Base-by-base conservation (phyloP, 2,888 invertebrate species). In the Sycophila texana region DNA sequence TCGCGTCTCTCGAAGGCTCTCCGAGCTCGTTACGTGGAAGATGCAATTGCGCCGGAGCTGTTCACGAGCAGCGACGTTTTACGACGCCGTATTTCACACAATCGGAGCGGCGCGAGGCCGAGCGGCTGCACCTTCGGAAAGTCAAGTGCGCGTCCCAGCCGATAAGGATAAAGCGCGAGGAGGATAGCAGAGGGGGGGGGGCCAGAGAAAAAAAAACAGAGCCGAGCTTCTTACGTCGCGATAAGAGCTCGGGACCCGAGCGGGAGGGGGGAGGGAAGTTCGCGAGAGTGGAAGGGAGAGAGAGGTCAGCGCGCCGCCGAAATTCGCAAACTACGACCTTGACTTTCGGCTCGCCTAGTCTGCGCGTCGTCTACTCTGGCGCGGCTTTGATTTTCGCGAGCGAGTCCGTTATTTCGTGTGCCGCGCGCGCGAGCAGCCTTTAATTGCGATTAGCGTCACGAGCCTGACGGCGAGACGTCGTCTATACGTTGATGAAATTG, bases 321-420 rank as follows among this genome's bases (percentile, higher is more conserved):
- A 71, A 71, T 60, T 71, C 58, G 71, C 71, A 47, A 71, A 39
- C 58, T 20, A 18, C 68, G 71, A 71, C 71, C 71, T 71, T 71
- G 71, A 71, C 71, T 58, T 71, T 71, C 60, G 57, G 30, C 68
- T 67, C n/a, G 26, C 12, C 51, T 67, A 67, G 67, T 20, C 67
- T 53, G 53, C 68, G 68, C 68, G 55, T 26, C 68, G 55, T 26
- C 68, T n/a, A n/a, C 39, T n/a, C 39, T n/a, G n/a, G n/a, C 30
- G 53, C 55, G 26, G 12, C 55, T 55, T 51, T 55, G 30, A 68
- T 68, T 68, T 68, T 63, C 63, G 63, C 39, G 16, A 51, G 10
- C 16, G 58, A 49, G n/a, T 4, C 14, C 20, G 22, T n/a, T 58
- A 60, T 60, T 26, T 22, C n/a, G n/a, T 63, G 16, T 39, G 61